Evolutionary conservation across 2,797 vertebrate genomes (phyloP).

Genomic region (Oreonectes daqikongensis): DNA sequence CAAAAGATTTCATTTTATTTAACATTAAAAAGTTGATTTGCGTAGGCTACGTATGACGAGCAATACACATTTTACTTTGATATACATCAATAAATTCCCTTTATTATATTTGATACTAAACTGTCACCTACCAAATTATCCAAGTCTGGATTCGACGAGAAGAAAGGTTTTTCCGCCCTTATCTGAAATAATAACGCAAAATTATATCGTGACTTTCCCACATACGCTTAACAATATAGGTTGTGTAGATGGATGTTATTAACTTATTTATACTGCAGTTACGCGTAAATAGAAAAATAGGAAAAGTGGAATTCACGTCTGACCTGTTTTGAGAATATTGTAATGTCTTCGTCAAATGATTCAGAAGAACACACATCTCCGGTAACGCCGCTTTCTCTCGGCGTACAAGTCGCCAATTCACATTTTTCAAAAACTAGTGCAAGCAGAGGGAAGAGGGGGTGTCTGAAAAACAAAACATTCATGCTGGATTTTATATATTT

Average conservation of each 20-base stretch:
- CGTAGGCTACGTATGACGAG: too few relatives aligned
- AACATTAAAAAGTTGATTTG: neutral
- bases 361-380: conserved; percentile 92
- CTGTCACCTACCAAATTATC: neutral
- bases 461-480: conserved; percentile 70
- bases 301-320: conserved; percentile 37
- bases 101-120: neutral
- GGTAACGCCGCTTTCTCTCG: conserved; percentile 86
- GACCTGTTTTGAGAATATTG: conserved; percentile 95
- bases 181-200: conserved; percentile 52
- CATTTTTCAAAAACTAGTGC: conserved; percentile 96
- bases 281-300: too few relatives aligned
- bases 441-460: conserved; percentile 92
- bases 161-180: neutral
- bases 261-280: neutral
- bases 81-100: too few relatives aligned
- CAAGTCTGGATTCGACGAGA: neutral
- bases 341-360: conserved; percentile 94
- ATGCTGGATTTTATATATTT: neutral
- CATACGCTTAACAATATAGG: too few relatives aligned
- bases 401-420: conserved; percentile 92
- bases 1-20: neutral
- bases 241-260: neutral
- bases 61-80: too few relatives aligned
- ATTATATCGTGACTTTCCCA: neutral